Evolutionary conservation across 2,797 vertebrate species (phyloP).

Genomic region (Premnoplex brunnescens): DNA sequence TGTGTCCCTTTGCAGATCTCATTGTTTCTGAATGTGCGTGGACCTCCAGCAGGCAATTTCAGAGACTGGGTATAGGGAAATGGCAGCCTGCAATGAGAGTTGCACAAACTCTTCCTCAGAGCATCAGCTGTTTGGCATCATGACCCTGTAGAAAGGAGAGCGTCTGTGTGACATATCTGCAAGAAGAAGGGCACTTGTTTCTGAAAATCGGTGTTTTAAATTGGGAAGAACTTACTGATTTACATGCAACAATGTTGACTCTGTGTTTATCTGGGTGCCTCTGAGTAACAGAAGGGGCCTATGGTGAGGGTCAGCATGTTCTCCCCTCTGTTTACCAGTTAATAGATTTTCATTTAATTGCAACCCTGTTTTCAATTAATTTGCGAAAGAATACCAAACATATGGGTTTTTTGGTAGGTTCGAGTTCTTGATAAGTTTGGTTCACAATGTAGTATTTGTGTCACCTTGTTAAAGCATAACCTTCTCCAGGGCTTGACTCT

Average conservation of each 20-base stretch:
- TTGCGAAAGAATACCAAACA: background rate
- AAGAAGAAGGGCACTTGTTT: background rate
- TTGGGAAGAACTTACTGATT: background rate
- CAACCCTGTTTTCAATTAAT: background rate
- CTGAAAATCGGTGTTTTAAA: background rate
- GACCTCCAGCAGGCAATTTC: background rate
- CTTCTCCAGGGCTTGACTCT: background rate
- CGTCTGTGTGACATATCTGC: background rate
- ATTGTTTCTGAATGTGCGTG: background rate
- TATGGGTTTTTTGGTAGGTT: background rate
- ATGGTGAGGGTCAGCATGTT: background rate
- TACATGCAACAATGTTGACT: background rate
- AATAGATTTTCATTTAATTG: background rate
- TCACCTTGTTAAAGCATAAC: background rate
- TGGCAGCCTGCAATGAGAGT: background rate
- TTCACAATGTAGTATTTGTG: background rate
- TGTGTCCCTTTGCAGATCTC: background rate
- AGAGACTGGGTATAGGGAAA: background rate
- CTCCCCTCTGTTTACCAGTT: background rate
- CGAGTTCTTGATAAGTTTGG: background rate
- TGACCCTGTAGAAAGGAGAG: background rate
- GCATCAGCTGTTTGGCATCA: background rate
- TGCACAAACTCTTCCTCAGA: background rate
- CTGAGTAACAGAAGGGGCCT: background rate
- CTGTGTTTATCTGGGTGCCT: background rate